Percentiles rank a stretch among this genome's conserved stretches.
phyloP scores from a whole-genome alignment of 2,888 invertebrate species.

The Anoncus sp. region DNA sequence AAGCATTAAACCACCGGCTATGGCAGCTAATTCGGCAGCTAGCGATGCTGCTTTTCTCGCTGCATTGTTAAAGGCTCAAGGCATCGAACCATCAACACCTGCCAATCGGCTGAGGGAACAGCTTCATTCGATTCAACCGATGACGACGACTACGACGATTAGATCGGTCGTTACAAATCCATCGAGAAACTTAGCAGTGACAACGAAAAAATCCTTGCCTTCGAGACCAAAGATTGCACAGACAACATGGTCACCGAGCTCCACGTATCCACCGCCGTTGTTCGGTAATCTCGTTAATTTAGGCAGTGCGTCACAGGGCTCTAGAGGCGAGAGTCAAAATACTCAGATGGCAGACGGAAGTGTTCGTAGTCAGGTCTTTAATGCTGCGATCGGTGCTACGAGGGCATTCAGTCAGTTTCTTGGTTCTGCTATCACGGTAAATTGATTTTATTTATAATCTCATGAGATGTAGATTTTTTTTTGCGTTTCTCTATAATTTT shows the following conservation, averaged over 20 bases:
- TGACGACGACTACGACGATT: slow-evolving; percentile 58
- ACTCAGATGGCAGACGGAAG: slow-evolving; percentile 75
- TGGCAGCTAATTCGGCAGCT: slow-evolving; percentile 84
- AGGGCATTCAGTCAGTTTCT: slow-evolving; percentile 91
- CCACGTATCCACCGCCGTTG: slow-evolving; percentile 81
- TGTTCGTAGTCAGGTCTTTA: slow-evolving; percentile 85
- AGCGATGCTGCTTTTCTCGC: slow-evolving; percentile 89
- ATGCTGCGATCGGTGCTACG: slow-evolving; percentile 91
- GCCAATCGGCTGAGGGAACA: slow-evolving; percentile 85
- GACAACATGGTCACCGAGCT: slow-evolving; percentile 76
- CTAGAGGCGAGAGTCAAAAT: slow-evolving; percentile 42
- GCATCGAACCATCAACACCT: slow-evolving; percentile 89
- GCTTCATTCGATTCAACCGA: slow-evolving; percentile 85
- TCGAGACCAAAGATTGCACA: slow-evolving; percentile 82
- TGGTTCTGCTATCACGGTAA: slow-evolving; percentile 91
- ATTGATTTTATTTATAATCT: not conserved
- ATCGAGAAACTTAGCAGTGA: slow-evolving; percentile 59
- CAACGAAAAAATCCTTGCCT: slow-evolving; percentile 63
- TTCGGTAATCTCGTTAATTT: slow-evolving; percentile 77
- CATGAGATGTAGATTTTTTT: slow-evolving; percentile 27
- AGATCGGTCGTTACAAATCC: not conserved
- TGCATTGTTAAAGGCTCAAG: slow-evolving; percentile 88
- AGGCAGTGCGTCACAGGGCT: slow-evolving; percentile 61
- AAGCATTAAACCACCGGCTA: slow-evolving; percentile 72
- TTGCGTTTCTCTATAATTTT: not conserved